Percentiles rank a stretch among this genome's conserved stretches.
These are phyloP conservation scores for Delphinus delphis DNA, from an alignment of 2,113 vertebrate species.

Conservation along the genomic window DNA sequence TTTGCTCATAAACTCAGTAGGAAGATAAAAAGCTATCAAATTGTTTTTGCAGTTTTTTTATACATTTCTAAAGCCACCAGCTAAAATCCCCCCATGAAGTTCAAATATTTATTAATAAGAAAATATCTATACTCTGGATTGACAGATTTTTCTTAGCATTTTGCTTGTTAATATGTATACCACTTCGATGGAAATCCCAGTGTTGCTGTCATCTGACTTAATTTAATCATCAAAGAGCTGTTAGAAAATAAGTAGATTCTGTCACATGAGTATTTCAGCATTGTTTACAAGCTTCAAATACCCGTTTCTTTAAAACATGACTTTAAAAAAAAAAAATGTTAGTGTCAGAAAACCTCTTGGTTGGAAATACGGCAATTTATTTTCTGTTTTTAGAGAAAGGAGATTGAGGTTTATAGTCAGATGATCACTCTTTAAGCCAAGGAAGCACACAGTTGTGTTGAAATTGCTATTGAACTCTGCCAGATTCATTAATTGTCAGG, in stretches of 20 bases:
- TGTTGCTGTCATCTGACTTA: background rate
- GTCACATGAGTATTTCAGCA: background rate
- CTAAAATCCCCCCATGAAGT: background rate
- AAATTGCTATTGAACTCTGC: background rate
- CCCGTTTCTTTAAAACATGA: background rate
- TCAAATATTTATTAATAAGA: background rate
- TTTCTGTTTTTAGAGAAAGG: background rate
- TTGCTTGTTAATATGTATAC: background rate
- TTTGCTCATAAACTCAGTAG: background rate
- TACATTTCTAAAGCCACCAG: background rate
- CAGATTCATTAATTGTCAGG: background rate
- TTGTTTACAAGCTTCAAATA: background rate
- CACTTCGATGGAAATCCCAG: background rate
- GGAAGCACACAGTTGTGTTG: background rate
- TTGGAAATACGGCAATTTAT: background rate
- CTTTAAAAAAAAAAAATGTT: background rate
- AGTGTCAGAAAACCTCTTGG: background rate
- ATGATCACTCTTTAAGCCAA: background rate
- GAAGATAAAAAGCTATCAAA: background rate
- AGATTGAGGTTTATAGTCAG: background rate
- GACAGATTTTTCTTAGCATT: background rate
- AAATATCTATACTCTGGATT: background rate
- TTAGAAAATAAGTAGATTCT: conserved; percentile 5
- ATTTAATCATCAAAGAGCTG: conserved; percentile 28
- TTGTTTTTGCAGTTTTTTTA: background rate